phyloP scores from a whole-genome alignment of 1,140 invertebrate species.

The Micrasema longulum region DNA sequence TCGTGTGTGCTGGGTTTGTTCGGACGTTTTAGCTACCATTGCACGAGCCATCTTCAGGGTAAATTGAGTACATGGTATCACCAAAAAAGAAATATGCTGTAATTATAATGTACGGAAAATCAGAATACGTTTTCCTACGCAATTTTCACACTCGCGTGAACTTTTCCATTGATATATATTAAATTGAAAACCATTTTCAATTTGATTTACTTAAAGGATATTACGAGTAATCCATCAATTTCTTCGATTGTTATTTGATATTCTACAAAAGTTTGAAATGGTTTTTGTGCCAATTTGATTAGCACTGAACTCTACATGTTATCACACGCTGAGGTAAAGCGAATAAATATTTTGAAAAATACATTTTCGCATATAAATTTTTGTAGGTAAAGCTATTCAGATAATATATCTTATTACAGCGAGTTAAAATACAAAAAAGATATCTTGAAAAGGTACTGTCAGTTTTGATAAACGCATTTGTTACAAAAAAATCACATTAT shows the following conservation, averaged over 20 bases:
- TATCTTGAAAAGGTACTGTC: too few species aligned
- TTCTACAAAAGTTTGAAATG: constrained; percentile 7
- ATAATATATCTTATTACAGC: neutral
- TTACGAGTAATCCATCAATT: constrained; percentile 30
- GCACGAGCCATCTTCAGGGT: too few species aligned
- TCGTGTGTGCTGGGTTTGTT: too few species aligned
- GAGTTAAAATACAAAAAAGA: too few species aligned
- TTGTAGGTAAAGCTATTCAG: neutral
- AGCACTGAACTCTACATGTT: constrained; percentile 25
- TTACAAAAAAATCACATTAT: too few species aligned
- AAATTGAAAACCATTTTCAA: constrained; percentile 38
- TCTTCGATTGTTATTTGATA: constrained; percentile 33
- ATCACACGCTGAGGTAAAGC: too few species aligned
- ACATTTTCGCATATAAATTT: neutral
- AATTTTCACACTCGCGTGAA: neutral
- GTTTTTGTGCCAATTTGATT: constrained; percentile 22
- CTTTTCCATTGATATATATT: constrained; percentile 28
- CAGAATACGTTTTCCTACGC: constrained; percentile 8
- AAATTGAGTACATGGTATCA: too few species aligned
- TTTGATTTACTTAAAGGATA: constrained; percentile 37
- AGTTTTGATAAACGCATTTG: too few species aligned
- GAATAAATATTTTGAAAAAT: neutral
- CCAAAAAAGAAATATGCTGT: too few species aligned
- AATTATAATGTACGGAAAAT: constrained; percentile 8
- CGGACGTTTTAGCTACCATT: too few species aligned